These are phyloP conservation scores for Drosophila suboccidentalis DNA, from an alignment of 2,888 invertebrate genomes.

Conservation along the genomic window DNA sequence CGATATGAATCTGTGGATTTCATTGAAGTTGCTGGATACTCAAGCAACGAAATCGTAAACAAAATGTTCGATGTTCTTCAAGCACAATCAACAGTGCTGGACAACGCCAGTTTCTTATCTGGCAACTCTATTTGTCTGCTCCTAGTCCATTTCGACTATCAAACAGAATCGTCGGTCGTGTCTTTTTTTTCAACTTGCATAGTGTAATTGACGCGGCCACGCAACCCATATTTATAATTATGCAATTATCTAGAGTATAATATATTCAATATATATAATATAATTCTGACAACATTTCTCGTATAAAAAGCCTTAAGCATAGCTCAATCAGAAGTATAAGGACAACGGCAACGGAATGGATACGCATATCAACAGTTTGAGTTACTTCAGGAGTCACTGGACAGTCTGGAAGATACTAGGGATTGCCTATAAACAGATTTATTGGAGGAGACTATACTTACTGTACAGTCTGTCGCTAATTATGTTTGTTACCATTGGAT, in stretches of 20 bases:
- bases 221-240: conserved; percentile 17
- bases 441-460: conserved; percentile 33
- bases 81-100: too few relatives aligned
- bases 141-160: too few relatives aligned
- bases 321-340: conserved; percentile 1
- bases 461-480: conserved; percentile 43
- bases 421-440: conserved; percentile 13
- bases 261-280: too few relatives aligned
- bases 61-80: too few relatives aligned
- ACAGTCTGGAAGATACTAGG: conserved; percentile 66
- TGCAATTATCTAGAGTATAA: conserved; percentile 7
- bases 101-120: too few relatives aligned
- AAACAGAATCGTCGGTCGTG: too few relatives aligned
- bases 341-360: conserved; percentile 27
- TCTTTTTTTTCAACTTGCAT: too few relatives aligned
- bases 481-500: conserved; percentile 54
- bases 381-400: conserved; percentile 61
- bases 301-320: background rate
- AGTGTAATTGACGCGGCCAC: conserved; percentile 9
- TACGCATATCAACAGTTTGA: conserved; percentile 43
- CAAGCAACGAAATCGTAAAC: too few relatives aligned
- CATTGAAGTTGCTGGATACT: too few relatives aligned
- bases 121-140: too few relatives aligned
- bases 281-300: background rate
- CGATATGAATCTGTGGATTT: too few relatives aligned